Base-by-base conservation (phyloP, 92 coral and sea anemone genomes). In the Epizoanthus illoricatus region DNA sequence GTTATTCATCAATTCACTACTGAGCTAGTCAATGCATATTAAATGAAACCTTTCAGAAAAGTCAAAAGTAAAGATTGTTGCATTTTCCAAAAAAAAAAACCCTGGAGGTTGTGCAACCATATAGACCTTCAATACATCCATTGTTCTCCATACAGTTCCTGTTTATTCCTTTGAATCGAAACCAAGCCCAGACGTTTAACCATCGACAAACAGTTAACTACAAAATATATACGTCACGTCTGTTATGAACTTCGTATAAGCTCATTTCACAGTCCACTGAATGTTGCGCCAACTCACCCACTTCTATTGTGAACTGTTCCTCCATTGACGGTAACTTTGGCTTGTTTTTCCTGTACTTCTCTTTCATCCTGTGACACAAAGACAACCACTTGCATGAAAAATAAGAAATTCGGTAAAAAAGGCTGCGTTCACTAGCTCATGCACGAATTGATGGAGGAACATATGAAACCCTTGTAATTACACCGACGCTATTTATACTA, bases 281-380 rank as follows among this genome's bases (percentile, higher is more conserved):
- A 52, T 52, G 15, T 13, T 12, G 11, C 56, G 3, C 40, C 18
- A 2, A 76, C 82, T 78, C 10, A 78, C 82, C 82, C 23, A 78
- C 20, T 78, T 78, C 71, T 40, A 78, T 20, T 78, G 1, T 55
- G 8, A 17, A 7, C 16, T 57, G 36, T 24, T 20, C 61, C 19
- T 78, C 82, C n/a, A 16, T 15, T 23, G 8, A 15, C 17, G 60
- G 19, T 9, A 59, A 20, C 8, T 43, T 63, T 18, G 71, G 7
- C 17, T 63, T 78, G 28, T 61, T 42, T 78, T 63, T 78, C 42
- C 39, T 40, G 72, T 62, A 78, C 43, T 78, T 78, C 42, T 78
- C 72, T 45, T 78, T 78, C 82, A 78, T 78, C 69, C 82, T 78
- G 82, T 59, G 21, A 63, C 24, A 41, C 72, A 59, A 40, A 78